Evolutionary conservation across 1,140 invertebrate genomes (phyloP).

Genomic region (Mercenaria mercenaria): DNA sequence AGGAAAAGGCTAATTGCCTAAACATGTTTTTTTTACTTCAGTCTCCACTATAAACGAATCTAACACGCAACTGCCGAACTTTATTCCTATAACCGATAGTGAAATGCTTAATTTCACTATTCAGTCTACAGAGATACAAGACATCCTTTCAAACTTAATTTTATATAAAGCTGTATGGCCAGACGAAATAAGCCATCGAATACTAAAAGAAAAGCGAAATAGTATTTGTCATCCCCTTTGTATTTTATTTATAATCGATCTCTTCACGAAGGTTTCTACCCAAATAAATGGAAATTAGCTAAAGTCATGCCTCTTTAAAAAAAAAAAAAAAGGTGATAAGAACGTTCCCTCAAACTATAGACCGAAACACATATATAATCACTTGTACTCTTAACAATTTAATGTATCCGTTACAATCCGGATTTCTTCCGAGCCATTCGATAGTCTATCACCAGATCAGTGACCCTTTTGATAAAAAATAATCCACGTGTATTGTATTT

Average conservation of each 20-base stretch:
- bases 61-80: too few relatives aligned
- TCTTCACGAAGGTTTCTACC: not conserved
- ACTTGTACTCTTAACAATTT: constrained; percentile 36
- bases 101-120: not conserved
- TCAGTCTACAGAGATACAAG: not conserved
- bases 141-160: constrained; percentile 15
- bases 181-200: constrained; percentile 50
- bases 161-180: too few relatives aligned
- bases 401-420: constrained; percentile 39
- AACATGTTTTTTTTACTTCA: constrained; percentile 32
- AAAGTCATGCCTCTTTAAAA: too few relatives aligned
- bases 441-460: constrained; percentile 50
- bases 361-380: constrained; percentile 64
- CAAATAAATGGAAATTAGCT: too few relatives aligned
- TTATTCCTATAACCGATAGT: too few relatives aligned
- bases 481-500: too few relatives aligned
- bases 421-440: too few relatives aligned
- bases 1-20: constrained; percentile 18
- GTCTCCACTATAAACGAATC: too few relatives aligned
- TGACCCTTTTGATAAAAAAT: constrained; percentile 15
- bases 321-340: constrained; percentile 64
- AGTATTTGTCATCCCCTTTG: constrained; percentile 1
- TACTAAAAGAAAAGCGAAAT: not conserved
- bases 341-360: constrained; percentile 42
- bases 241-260: constrained; percentile 38